Percentiles rank a stretch among this genome's conserved stretches.
These are phyloP conservation scores for Choristoneura fumiferana DNA, from an alignment of 1,140 invertebrate species.

Conservation along the genomic window DNA sequence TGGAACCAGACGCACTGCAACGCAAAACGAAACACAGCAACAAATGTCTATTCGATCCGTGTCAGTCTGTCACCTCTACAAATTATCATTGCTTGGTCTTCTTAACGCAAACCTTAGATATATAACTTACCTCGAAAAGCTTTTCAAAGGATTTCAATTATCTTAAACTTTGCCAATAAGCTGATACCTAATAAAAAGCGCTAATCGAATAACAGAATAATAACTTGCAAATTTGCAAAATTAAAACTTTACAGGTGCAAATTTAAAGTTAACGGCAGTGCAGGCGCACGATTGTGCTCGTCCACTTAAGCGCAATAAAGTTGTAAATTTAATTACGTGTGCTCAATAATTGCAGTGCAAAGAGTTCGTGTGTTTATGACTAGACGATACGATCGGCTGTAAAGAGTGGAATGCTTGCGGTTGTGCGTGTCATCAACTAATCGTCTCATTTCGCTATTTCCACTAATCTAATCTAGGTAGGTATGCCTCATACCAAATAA, in stretches of 20 bases:
- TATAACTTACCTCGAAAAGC: too few species aligned
- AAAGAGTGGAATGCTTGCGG: constrained; percentile 28
- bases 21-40: too few species aligned
- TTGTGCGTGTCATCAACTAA: background rate
- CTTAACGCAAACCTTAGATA: too few species aligned
- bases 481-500: too few species aligned
- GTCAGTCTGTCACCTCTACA: too few species aligned
- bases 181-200: background rate
- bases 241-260: constrained; percentile 17
- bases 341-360: constrained; percentile 43
- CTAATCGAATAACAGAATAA: constrained; percentile 7
- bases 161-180: too few species aligned
- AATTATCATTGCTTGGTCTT: too few species aligned
- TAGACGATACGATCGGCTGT: constrained; percentile 42
- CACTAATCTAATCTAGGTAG: too few species aligned
- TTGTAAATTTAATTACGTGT: constrained; percentile 41
- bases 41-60: too few species aligned
- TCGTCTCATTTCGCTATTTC: too few species aligned
- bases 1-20: too few species aligned
- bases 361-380: constrained; percentile 34
- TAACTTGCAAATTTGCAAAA: constrained; percentile 10
- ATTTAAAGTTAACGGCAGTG: background rate
- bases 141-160: too few species aligned
- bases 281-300: background rate
- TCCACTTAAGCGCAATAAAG: constrained; percentile 41